phyloP scores from a whole-genome alignment of 2,797 vertebrate species.

The Melanotaenia trifasciata region DNA sequence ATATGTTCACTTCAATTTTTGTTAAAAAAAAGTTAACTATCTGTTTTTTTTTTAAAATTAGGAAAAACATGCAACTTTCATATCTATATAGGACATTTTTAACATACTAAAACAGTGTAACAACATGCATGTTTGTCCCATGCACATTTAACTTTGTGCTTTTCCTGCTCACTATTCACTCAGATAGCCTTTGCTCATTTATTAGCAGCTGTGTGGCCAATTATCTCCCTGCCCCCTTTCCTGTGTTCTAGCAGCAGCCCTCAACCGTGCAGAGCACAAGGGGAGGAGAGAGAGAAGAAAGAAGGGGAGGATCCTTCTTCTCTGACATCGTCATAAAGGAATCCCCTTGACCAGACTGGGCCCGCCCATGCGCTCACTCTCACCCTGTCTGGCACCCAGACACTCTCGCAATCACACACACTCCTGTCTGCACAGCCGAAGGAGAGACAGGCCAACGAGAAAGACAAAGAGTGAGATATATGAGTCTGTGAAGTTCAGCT shows the following conservation, averaged over 20 bases:
- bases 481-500: slow-evolving; percentile 70
- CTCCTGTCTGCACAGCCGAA: slow-evolving; percentile 72
- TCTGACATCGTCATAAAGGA: slow-evolving; percentile 87
- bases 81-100: neutral
- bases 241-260: slow-evolving; percentile 74
- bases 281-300: slow-evolving; percentile 28
- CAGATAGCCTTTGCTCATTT: slow-evolving; percentile 78
- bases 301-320: slow-evolving; percentile 69
- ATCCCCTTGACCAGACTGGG: slow-evolving; percentile 78
- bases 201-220: slow-evolving; percentile 83
- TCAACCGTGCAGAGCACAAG: slow-evolving; percentile 47
- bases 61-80: slow-evolving; percentile 9
- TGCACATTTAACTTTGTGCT: slow-evolving; percentile 44
- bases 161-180: slow-evolving; percentile 69
- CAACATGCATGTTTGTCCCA: slow-evolving; percentile 30
- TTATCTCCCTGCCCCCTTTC: slow-evolving; percentile 85
- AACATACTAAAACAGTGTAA: slow-evolving; percentile 2
- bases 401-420: slow-evolving; percentile 78
- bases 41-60: neutral
- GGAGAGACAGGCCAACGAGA: slow-evolving; percentile 52
- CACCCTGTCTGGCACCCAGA: slow-evolving; percentile 82
- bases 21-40: neutral
- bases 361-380: slow-evolving; percentile 78
- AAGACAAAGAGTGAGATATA: slow-evolving; percentile 15
- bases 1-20: neutral